A percentile compares a stretch with the other conserved stretches of the same genome.
phyloP scores from a whole-genome alignment of 2,797 vertebrate species.

The Chaetodon trifasciatus region DNA sequence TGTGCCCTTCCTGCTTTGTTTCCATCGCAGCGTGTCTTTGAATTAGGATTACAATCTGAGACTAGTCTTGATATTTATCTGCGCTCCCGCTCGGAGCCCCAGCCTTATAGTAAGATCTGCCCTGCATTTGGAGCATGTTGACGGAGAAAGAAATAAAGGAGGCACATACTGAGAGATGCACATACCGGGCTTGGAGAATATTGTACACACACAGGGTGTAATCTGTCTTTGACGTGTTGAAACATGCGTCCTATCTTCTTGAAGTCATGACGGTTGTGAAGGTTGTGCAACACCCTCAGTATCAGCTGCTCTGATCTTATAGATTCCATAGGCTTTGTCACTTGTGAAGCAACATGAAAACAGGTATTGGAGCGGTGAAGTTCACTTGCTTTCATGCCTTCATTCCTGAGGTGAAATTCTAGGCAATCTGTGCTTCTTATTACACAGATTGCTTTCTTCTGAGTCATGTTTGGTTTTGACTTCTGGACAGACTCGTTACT shows the following conservation, averaged over 20 bases:
- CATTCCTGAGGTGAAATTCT: not conserved
- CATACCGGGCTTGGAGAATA: slow-evolving; percentile 5
- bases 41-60: slow-evolving; percentile 1
- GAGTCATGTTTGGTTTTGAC: slow-evolving; percentile 15
- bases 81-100: not conserved
- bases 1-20: slow-evolving; percentile 12
- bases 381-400: not conserved
- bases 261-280: slow-evolving; percentile 9
- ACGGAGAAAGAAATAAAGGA: slow-evolving; percentile 1
- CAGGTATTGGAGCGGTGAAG: not conserved
- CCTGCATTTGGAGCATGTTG: slow-evolving; percentile 13
- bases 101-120: not conserved
- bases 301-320: slow-evolving; percentile 21
- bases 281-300: slow-evolving; percentile 25
- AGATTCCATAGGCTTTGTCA: slow-evolving; percentile 10
- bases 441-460: slow-evolving; percentile 6
- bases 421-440: not conserved
- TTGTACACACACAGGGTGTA: not conserved
- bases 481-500: not conserved
- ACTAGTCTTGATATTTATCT: not conserved
- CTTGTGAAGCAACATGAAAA: slow-evolving; percentile 15
- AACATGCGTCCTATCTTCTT: slow-evolving; percentile 45
- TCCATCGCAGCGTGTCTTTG: not conserved
- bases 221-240: slow-evolving; percentile 52
- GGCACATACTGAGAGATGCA: too few relatives aligned